Evolutionary conservation across 2,113 vertebrate genomes (phyloP).

Genomic region (Mobula birostris): DNA sequence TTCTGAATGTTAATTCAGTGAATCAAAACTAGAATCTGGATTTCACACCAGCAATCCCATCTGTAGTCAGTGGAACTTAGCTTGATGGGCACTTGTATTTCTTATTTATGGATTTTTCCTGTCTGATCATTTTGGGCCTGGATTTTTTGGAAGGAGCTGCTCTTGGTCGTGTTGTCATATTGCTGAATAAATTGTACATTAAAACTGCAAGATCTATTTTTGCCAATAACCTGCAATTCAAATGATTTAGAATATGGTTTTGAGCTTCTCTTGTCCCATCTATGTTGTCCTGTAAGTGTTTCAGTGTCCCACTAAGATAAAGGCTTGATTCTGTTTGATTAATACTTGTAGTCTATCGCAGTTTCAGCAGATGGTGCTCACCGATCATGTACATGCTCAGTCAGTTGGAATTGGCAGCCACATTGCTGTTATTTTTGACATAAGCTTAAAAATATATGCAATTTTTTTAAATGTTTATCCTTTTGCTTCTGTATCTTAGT

Average conservation of each 20-base stretch:
- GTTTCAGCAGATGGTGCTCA: slow-evolving; percentile 35
- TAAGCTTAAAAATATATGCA: neutral
- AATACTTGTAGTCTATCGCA: slow-evolving; percentile 27
- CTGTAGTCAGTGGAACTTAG: neutral
- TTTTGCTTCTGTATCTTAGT: neutral
- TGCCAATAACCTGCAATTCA: neutral
- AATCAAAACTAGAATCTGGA: neutral
- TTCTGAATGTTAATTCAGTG: neutral
- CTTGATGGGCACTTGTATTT: neutral
- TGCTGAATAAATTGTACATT: neutral
- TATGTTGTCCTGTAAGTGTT: neutral
- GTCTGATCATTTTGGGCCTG: neutral
- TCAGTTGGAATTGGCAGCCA: slow-evolving; percentile 3
- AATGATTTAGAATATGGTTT: neutral
- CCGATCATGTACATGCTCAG: slow-evolving; percentile 3
- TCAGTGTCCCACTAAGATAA: neutral
- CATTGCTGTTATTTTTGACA: neutral
- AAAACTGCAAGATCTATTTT: neutral
- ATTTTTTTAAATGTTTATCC: neutral
- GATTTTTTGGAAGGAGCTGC: neutral
- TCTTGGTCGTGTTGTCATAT: neutral
- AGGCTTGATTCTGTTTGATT: slow-evolving; percentile 11
- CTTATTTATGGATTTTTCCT: neutral
- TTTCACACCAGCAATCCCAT: neutral
- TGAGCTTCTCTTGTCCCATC: neutral